Base-by-base conservation (phyloP, 1,140 invertebrate species). In the Neodiprion virginianus region DNA sequence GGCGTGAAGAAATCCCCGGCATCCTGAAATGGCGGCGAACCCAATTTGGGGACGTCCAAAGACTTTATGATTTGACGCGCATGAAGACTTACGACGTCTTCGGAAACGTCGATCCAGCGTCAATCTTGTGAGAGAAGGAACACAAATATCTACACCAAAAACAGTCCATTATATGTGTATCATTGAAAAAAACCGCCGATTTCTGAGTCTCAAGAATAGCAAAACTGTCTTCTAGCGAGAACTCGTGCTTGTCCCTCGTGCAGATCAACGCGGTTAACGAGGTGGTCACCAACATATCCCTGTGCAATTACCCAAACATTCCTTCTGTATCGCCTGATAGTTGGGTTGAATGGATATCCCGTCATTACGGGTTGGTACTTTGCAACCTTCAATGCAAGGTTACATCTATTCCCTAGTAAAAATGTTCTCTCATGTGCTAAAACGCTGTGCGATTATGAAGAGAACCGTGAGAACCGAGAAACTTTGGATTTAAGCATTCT, bases 301-400 rank as follows among this genome's bases (percentile, higher is more conserved):
- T 89, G 1, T 86, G 88, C 77, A 89, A 90, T 80, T 88, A 89
- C 79, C 91, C 91, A 4, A 84, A 90, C 67, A 77, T 91, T 12
- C 89, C 89, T 0, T 81, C 88, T 0, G 76, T 92, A 4, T 82
- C 88, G 49, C 81, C 88, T 8, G 81, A 78, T 28, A 88, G 88
- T 61, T 92, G 91, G 91, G 83, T 86, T 9, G 76, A 85, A 23
- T 92, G 91, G 87, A 76, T 91, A 1, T 82, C 82, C 77, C 86
- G 80, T 17, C 84, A 89, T 77, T 92, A 91, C 79, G 88, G 88
- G 90, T 90, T 86, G 76, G 65, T 53, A 53, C n/a, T 53, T 53
- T 53, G 50, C 50, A 1, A 53, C 50, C 10, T 53, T 53, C n/a
- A 53, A n/a, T 11, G n/a, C n/a, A 53, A 53, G n/a, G 14, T 21